A percentile compares a stretch with the other conserved stretches of the same genome.
Conservation (phyloP, 1,140 invertebrate species). For the Brachionus rubens region DNA sequence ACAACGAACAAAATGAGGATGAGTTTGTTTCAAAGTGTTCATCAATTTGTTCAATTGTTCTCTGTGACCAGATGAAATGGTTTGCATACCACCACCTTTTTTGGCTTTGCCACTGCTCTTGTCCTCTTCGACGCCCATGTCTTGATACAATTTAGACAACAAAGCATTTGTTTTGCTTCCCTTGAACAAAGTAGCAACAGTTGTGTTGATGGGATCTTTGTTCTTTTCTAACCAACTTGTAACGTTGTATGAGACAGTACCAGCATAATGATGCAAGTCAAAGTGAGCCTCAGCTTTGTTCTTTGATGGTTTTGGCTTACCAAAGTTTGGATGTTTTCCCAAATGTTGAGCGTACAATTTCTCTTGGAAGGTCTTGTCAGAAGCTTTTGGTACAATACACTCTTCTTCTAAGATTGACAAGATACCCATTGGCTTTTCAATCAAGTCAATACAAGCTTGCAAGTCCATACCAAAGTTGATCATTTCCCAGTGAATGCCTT, state of each 20-base stretch:
- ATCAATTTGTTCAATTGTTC: slow-evolving; percentile 96
- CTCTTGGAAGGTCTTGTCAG: slow-evolving; percentile 91
- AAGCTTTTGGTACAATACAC: slow-evolving; percentile 99
- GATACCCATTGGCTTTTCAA: slow-evolving; percentile 99
- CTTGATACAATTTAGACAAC: not conserved
- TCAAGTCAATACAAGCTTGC: slow-evolving; percentile 94
- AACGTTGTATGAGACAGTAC: slow-evolving; percentile 74
- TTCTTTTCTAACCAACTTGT: slow-evolving; percentile 99
- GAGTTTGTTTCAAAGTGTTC: slow-evolving; percentile 88
- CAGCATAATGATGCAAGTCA: slow-evolving; percentile 96
- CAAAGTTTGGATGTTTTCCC: slow-evolving; percentile 94
- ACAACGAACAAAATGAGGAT: slow-evolving; percentile 98
- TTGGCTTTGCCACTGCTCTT: slow-evolving; percentile 74
- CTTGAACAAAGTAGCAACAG: slow-evolving; percentile 66
- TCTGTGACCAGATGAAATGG: slow-evolving; percentile 80
- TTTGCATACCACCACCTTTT: slow-evolving; percentile 93
- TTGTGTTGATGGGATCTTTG: slow-evolving; percentile 99
- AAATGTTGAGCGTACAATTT: slow-evolving; percentile 97
- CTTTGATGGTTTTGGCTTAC: slow-evolving; percentile 93
- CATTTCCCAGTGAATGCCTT: slow-evolving; percentile 97
- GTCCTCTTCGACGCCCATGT: slow-evolving; percentile 41
- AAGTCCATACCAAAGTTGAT: slow-evolving; percentile 99
- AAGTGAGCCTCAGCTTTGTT: slow-evolving; percentile 92
- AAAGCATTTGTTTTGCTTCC: slow-evolving; percentile 5
- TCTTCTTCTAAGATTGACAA: slow-evolving; percentile 99